Evolutionary conservation across 2,888 invertebrate species (phyloP).

Genomic region (Scelioninae gen. 1): DNA sequence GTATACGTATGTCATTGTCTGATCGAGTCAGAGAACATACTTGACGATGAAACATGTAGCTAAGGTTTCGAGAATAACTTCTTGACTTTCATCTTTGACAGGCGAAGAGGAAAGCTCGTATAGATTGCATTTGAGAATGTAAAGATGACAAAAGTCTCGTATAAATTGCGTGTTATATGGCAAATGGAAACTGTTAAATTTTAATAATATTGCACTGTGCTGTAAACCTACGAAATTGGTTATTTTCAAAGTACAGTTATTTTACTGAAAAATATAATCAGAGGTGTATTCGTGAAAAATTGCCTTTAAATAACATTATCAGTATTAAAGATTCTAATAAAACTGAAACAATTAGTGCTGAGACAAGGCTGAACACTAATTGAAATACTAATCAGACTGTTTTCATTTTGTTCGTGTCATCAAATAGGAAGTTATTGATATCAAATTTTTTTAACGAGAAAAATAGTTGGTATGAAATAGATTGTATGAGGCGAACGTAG

Average conservation of each 20-base stretch:
- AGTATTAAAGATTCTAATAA: constrained; percentile 14
- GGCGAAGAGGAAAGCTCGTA: constrained; percentile 54
- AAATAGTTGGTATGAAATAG: constrained; percentile 1
- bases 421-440: constrained; percentile 1
- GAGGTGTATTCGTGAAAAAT: no score
- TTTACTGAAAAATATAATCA: no score
- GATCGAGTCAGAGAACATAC: constrained; percentile 59
- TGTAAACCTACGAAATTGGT: no score
- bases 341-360: neutral
- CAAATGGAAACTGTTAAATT: neutral
- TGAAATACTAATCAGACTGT: neutral
- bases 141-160: constrained; percentile 52
- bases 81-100: constrained; percentile 68
- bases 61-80: constrained; percentile 68
- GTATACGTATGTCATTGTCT: constrained; percentile 66
- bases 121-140: constrained; percentile 43
- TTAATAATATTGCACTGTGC: constrained; percentile 16
- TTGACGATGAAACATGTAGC: constrained; percentile 62
- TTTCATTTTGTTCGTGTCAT: constrained; percentile 1
- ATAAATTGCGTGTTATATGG: constrained; percentile 12
- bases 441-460: constrained; percentile 15
- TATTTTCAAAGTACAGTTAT: no score
- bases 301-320: constrained; percentile 3
- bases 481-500: neutral
- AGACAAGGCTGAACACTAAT: neutral